Evolutionary conservation across 1,140 invertebrate species (phyloP).

Genomic region (Tetramorium parvispinum): DNA sequence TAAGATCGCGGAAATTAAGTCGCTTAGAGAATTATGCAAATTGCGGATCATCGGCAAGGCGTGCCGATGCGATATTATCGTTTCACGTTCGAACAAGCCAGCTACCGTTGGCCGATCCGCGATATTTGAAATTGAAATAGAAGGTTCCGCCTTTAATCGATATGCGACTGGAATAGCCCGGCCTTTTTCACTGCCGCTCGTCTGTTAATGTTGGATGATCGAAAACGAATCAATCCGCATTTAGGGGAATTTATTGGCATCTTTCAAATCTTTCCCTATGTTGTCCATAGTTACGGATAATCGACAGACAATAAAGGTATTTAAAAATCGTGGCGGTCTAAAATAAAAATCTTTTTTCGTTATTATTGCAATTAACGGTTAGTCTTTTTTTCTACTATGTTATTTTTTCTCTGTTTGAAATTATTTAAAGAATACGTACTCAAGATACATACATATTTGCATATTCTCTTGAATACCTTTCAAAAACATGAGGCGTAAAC

Average conservation of each 20-base stretch:
- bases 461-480: background rate
- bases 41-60: conserved; percentile 59
- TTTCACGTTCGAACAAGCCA: conserved; percentile 58
- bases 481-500: background rate
- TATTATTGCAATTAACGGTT: background rate
- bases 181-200: background rate
- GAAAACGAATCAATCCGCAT: conserved; percentile 21
- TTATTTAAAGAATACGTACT: background rate
- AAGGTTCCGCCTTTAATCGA: conserved; percentile 66
- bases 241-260: background rate
- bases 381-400: background rate
- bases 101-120: conserved; percentile 5
- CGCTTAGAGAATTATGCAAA: conserved; percentile 70
- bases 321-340: background rate
- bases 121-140: conserved; percentile 74
- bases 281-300: background rate
- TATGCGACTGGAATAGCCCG: background rate
- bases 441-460: background rate
- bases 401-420: background rate
- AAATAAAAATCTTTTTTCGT: conserved; percentile 23
- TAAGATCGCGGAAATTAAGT: conserved; percentile 68
- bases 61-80: conserved; percentile 66
- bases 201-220: background rate
- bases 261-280: background rate
- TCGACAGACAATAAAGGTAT: background rate